Evolutionary conservation across 1,140 invertebrate species (phyloP), one percentile per base, ranked within the genome.

Genomic region (Ostrea edulis): DNA sequence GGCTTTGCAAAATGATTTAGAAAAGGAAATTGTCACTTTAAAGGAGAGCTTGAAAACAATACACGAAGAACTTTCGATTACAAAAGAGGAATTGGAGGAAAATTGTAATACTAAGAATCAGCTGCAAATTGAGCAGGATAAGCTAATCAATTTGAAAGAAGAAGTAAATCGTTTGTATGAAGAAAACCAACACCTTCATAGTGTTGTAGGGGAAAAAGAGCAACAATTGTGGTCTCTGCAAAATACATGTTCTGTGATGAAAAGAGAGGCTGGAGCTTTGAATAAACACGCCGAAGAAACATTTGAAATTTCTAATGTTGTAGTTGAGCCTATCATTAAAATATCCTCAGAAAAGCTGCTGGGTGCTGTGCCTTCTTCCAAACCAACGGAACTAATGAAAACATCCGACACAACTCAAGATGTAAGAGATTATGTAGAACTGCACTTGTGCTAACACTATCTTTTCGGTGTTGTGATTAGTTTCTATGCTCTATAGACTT

Each of bases 361-460:
- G 35, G 68, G 68, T 8, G 68, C 25, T 35, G 68, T 25, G 1
- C 68, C 25, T 29, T 44, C 35, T 44, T 77, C 68, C 14, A 29
- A 9, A 77, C 12, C 22, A 5, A 35, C 14, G 8, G 12, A 35
- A 35, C 25, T 29, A 77, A 35, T 77, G 68, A 25, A 77, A 35
- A 22, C 68, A 14, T 29, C 25, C 68, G 25, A 77, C 9, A 29
- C 25, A 5, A 12, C 22, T 14, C 25, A 77, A 29, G 68, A 77
- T 77, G 68, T 77, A 77, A 77, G 68, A 35, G 14, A 25, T 25
- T 77, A 14, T 77, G 68, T 77, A 35, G 68, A 77, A 22, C 25
- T 77, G 68, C 68, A 77, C 68, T 25, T 29, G 9, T 12, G 25
- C 25, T 77, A 77, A 77, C 68, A 77, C 25, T 77, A 17, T 62